phyloP scores from a whole-genome alignment of 2,888 invertebrate genomes.

The Pemphredon lugubris region DNA sequence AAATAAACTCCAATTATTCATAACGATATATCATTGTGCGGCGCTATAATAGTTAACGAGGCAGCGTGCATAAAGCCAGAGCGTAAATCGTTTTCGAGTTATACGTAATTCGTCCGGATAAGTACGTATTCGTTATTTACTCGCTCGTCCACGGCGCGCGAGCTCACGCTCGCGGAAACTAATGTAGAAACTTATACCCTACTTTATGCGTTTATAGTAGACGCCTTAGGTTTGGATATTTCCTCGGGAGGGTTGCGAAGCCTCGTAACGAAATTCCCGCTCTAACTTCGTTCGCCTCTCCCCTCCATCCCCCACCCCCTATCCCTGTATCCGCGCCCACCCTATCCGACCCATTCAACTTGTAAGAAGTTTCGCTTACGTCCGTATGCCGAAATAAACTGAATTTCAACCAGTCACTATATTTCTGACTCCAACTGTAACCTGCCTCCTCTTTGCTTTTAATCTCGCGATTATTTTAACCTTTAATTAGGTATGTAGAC shows the following conservation, averaged over 20 bases:
- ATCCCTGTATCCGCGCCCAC: too few relatives aligned
- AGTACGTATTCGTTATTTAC: conserved; percentile 12
- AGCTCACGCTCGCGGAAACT: conserved; percentile 42
- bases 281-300: conserved; percentile 41
- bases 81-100: conserved; percentile 15
- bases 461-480: too few relatives aligned
- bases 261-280: conserved; percentile 76
- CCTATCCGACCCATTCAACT: conserved; percentile 31
- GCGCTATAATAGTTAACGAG: too few relatives aligned
- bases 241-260: conserved; percentile 72
- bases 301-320: neutral
- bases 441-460: neutral
- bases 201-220: conserved; percentile 57
- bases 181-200: conserved; percentile 59
- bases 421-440: too few relatives aligned
- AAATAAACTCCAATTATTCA: too few relatives aligned
- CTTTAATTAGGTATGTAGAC: too few relatives aligned
- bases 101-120: conserved; percentile 21
- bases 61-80: conserved; percentile 8
- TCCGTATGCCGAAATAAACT: conserved; percentile 60
- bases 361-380: conserved; percentile 55
- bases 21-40: too few relatives aligned
- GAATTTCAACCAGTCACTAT: conserved; percentile 35
- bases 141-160: conserved; percentile 19
- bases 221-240: conserved; percentile 53